phyloP scores from a whole-genome alignment of 1,140 invertebrate genomes.

The Zaprionus kolodkinae region DNA sequence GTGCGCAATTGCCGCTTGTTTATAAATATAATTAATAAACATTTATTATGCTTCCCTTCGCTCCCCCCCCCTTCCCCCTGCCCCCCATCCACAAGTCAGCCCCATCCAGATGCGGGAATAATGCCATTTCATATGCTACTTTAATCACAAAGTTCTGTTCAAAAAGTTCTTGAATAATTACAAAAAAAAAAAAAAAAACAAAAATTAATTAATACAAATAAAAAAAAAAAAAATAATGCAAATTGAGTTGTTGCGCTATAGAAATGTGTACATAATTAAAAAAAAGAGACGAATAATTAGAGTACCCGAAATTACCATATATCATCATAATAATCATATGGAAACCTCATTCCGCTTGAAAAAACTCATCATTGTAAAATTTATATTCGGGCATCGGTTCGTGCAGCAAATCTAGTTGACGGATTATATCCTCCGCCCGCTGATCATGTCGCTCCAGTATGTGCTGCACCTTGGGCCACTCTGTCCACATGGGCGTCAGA shows the following conservation, averaged over 20 bases:
- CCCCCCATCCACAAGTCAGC: neutral
- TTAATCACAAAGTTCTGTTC: conserved; percentile 5
- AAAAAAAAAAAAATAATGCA: conserved; percentile 4
- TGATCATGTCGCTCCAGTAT: neutral
- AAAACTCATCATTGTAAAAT: neutral
- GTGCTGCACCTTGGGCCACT: neutral
- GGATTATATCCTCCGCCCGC: neutral
- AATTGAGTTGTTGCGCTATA: neutral
- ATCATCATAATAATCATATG: neutral
- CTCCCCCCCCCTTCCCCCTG: neutral
- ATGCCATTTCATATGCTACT: conserved; percentile 4
- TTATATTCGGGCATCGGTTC: neutral
- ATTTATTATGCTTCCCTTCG: conserved; percentile 54
- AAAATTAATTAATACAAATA: conserved; percentile 1
- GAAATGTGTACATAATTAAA: neutral
- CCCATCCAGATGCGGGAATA: neutral
- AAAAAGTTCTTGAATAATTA: conserved; percentile 1
- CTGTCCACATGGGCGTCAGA: neutral
- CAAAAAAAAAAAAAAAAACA: neutral
- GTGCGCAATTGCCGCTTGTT: conserved; percentile 65
- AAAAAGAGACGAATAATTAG: neutral
- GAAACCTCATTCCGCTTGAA: neutral
- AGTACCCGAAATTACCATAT: neutral
- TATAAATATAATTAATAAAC: conserved; percentile 74
- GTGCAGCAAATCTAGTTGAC: neutral